Conservation (phyloP, 2,113 vertebrate species). For the Thamnophis sirtalis region DNA sequence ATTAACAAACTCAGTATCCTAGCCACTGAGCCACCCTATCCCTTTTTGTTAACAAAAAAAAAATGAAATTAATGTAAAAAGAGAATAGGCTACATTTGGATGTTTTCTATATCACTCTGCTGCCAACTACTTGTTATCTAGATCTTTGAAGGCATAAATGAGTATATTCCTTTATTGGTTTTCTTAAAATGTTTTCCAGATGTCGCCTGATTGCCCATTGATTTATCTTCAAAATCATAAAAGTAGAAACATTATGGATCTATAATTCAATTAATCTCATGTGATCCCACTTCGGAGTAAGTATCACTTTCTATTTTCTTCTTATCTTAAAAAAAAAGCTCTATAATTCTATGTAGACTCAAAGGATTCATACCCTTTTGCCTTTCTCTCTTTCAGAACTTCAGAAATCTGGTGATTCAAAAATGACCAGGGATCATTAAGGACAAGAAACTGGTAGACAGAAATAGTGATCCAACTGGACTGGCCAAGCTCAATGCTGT, state of each 20-base stretch:
- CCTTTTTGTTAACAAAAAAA: background rate
- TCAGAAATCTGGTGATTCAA: background rate
- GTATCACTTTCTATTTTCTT: background rate
- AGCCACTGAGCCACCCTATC: too few species aligned
- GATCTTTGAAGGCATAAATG: background rate
- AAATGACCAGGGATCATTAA: background rate
- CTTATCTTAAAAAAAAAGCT: background rate
- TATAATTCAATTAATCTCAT: background rate
- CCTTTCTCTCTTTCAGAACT: background rate
- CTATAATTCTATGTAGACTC: background rate
- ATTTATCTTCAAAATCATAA: background rate
- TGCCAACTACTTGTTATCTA: background rate
- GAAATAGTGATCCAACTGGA: background rate
- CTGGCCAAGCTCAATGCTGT: background rate
- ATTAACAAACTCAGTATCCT: too few species aligned
- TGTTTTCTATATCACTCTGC: background rate
- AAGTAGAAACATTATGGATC: background rate
- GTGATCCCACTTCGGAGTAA: background rate
- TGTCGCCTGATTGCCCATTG: background rate
- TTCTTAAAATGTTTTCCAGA: background rate
- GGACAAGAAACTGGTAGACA: background rate
- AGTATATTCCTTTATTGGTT: background rate
- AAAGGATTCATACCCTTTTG: background rate
- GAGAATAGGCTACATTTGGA: background rate
- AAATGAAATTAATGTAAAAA: background rate